Conservation (phyloP, 1,140 invertebrate species). For the Charaxes varanes region DNA sequence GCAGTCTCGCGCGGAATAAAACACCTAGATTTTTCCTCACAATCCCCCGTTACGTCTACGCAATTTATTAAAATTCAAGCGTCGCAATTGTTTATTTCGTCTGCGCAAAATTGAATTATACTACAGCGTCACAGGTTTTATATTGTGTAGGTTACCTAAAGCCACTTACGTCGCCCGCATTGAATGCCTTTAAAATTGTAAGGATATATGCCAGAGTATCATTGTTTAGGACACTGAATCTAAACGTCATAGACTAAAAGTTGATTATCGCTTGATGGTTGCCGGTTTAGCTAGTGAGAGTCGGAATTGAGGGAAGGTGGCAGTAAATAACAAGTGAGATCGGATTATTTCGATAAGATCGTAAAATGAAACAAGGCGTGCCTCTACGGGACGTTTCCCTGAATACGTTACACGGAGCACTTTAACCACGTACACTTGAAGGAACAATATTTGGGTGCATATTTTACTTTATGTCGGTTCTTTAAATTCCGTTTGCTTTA, state of each 20-base stretch:
- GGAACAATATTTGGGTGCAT: slow-evolving; percentile 13
- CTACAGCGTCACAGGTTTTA: slow-evolving; percentile 33
- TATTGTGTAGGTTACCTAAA: slow-evolving; percentile 27
- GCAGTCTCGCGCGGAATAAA: slow-evolving; percentile 62
- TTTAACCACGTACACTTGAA: slow-evolving; percentile 18
- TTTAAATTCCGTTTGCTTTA: neutral
- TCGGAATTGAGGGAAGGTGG: slow-evolving; percentile 53
- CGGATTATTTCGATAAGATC: slow-evolving; percentile 73
- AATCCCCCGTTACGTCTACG: slow-evolving; percentile 44
- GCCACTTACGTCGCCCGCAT: slow-evolving; percentile 29
- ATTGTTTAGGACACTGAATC: slow-evolving; percentile 37
- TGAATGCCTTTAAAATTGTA: slow-evolving; percentile 30
- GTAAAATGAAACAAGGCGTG: slow-evolving; percentile 68
- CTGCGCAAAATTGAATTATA: slow-evolving; percentile 41
- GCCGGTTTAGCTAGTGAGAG: slow-evolving; percentile 33
- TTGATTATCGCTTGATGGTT: slow-evolving; percentile 35
- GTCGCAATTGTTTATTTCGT: slow-evolving; percentile 23
- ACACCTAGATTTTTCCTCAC: slow-evolving; percentile 66
- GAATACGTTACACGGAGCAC: slow-evolving; percentile 46
- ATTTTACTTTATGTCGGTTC: slow-evolving; percentile 2
- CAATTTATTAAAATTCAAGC: slow-evolving; percentile 24
- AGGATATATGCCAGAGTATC: slow-evolving; percentile 30
- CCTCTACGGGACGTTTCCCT: slow-evolving; percentile 55
- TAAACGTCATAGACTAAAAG: slow-evolving; percentile 29
- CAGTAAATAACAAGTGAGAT: slow-evolving; percentile 70